Evolutionary conservation across 2,888 invertebrate species (phyloP), one percentile per base, ranked within the genome.

Genomic region (Drosophila kambysellisi): DNA sequence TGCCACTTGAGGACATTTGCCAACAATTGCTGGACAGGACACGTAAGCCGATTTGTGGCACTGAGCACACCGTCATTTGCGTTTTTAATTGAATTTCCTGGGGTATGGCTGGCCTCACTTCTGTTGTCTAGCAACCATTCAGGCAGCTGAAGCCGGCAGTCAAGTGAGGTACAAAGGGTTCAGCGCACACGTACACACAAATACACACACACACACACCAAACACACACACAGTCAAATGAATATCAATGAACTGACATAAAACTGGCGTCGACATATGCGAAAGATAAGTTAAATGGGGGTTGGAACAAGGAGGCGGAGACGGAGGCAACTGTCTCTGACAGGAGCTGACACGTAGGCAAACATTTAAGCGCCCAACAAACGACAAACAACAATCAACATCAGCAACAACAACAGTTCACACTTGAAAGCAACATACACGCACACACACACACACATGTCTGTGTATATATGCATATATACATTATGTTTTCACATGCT

Each of bases 201-300:
- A 35, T 25, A 41, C 32, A 58, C 50, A 51, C 30, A 66, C 54
- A 65, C 29, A 51, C 66, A 54, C 51, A 35, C n/a, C 83, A 81
- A 81, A 86, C 41, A 48, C 46, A 37, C 37, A 65, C 41, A 51
- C 50, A 50, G n/a, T 29, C 74, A 79, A 83, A 88, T 90, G 89
- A 88, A 87, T 90, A 86, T 86, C 87, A 87, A 87, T 87, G 89
- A 86, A 86, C 78, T 78, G 89, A 77, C 87, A 88, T 90, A 86
- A 88, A 86, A 64, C 81, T 81, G 70, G 63, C 59, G 57, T 58
- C 71, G 61, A 41, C 81, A 81, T 65, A 81, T 81, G 81, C 53
- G 61, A 43, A 12, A 51, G 74, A 67, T 62, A 53, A 48, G 25
- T 25, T 25, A 25, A 17, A 9, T 17, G n/a, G 41, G 53, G 20